Evolutionary conservation across 2,888 invertebrate species (phyloP), one percentile per base, ranked within the genome.

Genomic region (Brachyptera risi): DNA sequence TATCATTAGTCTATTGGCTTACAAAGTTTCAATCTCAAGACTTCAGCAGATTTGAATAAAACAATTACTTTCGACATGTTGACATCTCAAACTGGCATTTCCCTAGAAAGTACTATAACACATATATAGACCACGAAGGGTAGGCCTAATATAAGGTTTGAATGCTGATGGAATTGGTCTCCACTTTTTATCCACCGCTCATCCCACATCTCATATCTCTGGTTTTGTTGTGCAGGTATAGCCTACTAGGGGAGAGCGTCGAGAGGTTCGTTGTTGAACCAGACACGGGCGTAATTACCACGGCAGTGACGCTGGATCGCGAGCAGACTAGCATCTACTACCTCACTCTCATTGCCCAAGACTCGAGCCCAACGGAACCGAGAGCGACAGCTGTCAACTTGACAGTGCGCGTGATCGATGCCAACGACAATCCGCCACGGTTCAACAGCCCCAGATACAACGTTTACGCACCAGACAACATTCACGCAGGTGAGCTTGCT

Each of bases 321-420:
- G 94, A 94, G 76, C 86, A 88, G 68, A 84, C 83, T 65, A 80
- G 86, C 57, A 76, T 83, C 1, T 95, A 94, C 72, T 86, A 87
- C 71, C 78, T 96, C 65, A 90, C 90, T 1, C 78, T 95, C 17
- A 88, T 92, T 79, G 95, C 94, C 1, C 89, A 90, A 74, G 95
- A 95, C 74, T 90, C 89, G 63, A 92, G 92, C 24, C 84, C 90
- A 1, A 92, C 92, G 0, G 91, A 91, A 68, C 91, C 91, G 0
- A 80, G 86, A 67, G 90, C 90, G 1, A 85, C 90, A 1, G 88
- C 90, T 11, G 89, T 92, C 1, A 91, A 92, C 73, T 77, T 94
- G 49, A 92, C 90, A 2, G 87, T 96, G 57, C 76, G 79, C 13
- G 84, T 95, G 3, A 79, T 82, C 57, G 94, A 94, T 75, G 85